Percentiles rank a stretch among this genome's conserved stretches.
These are phyloP conservation scores for Eudasyphora cyanicolor DNA, from an alignment of 2,888 invertebrate genomes.

Conservation along the genomic window DNA sequence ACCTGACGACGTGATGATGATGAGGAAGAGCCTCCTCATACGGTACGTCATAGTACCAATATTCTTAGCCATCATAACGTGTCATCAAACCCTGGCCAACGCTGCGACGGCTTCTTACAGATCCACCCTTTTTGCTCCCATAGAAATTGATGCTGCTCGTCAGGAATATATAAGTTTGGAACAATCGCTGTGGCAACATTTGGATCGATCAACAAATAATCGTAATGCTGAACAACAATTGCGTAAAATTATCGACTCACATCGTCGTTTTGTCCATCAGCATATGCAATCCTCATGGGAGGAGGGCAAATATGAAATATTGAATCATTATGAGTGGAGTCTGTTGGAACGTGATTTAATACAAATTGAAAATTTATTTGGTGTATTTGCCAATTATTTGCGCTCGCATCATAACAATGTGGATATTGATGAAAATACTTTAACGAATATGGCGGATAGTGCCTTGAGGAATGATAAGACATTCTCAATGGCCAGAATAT, in stretches of 20 bases:
- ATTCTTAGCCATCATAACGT: background rate
- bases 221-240: constrained; percentile 72
- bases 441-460: constrained; percentile 85
- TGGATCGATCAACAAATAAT: constrained; percentile 69
- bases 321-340: constrained; percentile 84
- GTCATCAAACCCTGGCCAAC: background rate
- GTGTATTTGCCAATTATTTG: constrained; percentile 80
- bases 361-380: constrained; percentile 85
- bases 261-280: constrained; percentile 73
- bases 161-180: constrained; percentile 83
- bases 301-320: constrained; percentile 72
- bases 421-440: constrained; percentile 81
- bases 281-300: constrained; percentile 69
- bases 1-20: background rate
- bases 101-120: background rate
- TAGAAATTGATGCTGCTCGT: constrained; percentile 83
- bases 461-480: constrained; percentile 83
- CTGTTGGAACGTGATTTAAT: constrained; percentile 83
- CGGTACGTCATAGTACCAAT: background rate
- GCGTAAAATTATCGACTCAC: constrained; percentile 76
- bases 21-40: background rate
- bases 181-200: constrained; percentile 75
- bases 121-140: constrained; percentile 18
- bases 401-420: constrained; percentile 71
- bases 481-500: constrained; percentile 81